Base-by-base conservation (phyloP, 2,888 invertebrate species). In the Spicauda simplicius region DNA sequence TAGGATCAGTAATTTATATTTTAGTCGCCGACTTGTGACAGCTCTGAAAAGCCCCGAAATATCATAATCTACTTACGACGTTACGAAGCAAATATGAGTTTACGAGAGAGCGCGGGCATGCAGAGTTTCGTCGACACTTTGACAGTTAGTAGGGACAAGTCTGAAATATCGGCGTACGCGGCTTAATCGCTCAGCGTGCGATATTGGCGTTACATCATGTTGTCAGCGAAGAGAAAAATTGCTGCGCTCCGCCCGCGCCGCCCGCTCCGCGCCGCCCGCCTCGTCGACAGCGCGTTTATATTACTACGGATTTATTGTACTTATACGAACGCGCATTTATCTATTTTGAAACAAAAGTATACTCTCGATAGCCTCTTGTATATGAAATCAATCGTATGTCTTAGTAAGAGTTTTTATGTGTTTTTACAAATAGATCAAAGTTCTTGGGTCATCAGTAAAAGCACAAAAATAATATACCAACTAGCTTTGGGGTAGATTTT, bases 171-270 rank as follows among this genome's bases (percentile, higher is more conserved):
- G 91, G 88, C 87, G 87, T 87, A 84, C 90, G 91, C 91, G 91
- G 91, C 91, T 91, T 93, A 92, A 93, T 93, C 92, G 91, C 86
- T 91, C 91, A 90, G 90, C 85, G 91, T 88, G 90, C 90, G 91
- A 91, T 93, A 93, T 93, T 92, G 92, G 90, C 91, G 91, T 92
- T 92, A 92, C 92, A 91, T 91, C 91, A 91, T 91, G 91, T 92
- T 92, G 92, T 92, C 92, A 93, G 90, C 90, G 85, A 81, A 87
- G 91, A 92, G 92, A 92, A 91, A 93, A 92, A 93, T 91, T 91
- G 91, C 90, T 86, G 85, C 86, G 81, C 84, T 84, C 82, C 84
- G 79, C 80, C 78, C 83, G 80, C 81, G 80, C 76, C 73, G 74
- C 73, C 71, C 76, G 73, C 75, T 72, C 77, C 70, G 74, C 77